Base-by-base conservation (phyloP, 2,797 vertebrate genomes). In the Coendou prehensilis region DNA sequence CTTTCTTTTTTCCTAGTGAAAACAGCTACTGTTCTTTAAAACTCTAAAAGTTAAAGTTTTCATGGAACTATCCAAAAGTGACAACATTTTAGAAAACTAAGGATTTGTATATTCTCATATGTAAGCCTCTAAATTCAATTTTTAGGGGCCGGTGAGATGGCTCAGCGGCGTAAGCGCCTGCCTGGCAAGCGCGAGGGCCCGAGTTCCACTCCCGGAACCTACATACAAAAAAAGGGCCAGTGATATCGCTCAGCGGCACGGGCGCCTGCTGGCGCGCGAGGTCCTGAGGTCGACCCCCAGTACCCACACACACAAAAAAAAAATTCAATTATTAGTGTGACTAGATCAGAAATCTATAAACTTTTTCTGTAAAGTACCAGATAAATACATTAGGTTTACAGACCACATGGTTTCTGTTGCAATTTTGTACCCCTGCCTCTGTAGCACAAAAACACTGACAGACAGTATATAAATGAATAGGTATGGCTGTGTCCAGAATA, bases 41-140 rank as follows among this genome's bases (percentile, higher is more conserved):
- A 94, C 41, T 54, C 85, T 92, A 23, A 96, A 94, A 56, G 75
- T 94, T 88, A 90, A 95, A 95, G 75, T 87, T 91, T 30, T 94
- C 80, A 87, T 91, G 28, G 37, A 83, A 91, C 45, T 87, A 87
- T 56, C n/a, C 47, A 95, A 50, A 79, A 89, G 22, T 93, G 63
- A 91, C 45, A 83, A 4, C 76, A 93, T 83, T 93, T 94, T 37
- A 92, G 54, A 67, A 59, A 93, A 83, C 56, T 92, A 57, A 28
- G 89, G 8, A 50, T 89, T 91, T 69, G 76, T 95, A 30, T 71
- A 92, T 63, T 91, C 23, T 73, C 61, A 86, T 57, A 81, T 52
- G 67, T 87, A 75, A 94, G 13, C 54, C 50, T 89, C 41, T 79
- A 87, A 84, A 33, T 91, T 95, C 33, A 91, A 10, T 86, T 41